Conservation (phyloP, 37 sponge, comb jelly and placozoan genomes). For the Cliona cf. orientalis region DNA sequence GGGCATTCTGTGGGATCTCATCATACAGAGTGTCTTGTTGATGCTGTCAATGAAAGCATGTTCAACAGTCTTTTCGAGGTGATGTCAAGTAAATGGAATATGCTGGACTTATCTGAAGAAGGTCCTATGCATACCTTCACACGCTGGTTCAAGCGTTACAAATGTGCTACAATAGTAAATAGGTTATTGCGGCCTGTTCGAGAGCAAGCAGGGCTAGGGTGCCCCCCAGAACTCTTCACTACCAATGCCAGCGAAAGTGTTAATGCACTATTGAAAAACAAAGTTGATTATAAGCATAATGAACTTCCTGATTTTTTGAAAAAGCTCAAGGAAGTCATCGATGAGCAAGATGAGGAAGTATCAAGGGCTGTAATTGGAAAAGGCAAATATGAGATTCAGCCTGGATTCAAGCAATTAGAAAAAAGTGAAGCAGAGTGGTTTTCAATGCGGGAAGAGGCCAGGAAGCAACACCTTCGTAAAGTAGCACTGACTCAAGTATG, state of each 20-base stretch:
- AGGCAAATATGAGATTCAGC: background rate
- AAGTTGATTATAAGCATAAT: conserved; percentile 3
- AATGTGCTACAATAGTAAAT: background rate
- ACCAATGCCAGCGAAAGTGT: too few relatives aligned
- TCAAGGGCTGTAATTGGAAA: background rate
- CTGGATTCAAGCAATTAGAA: background rate
- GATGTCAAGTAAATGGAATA: background rate
- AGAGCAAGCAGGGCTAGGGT: conserved; percentile 11
- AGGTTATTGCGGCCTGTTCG: background rate
- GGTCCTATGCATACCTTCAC: background rate
- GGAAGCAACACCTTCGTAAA: background rate
- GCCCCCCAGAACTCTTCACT: conserved; percentile 9
- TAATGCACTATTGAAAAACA: conserved; percentile 10
- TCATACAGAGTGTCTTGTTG: conserved; percentile 6
- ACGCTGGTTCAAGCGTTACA: conserved; percentile 11
- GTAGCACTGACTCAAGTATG: background rate
- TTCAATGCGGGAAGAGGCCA: background rate
- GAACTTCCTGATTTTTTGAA: conserved; percentile 1
- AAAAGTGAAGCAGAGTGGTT: background rate
- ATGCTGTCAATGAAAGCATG: background rate
- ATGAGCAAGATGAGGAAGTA: conserved; percentile 3
- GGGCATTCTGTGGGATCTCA: background rate
- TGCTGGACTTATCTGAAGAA: background rate
- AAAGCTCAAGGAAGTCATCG: conserved; percentile 7
- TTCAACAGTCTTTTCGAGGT: background rate